phyloP scores from a whole-genome alignment of 2,113 vertebrate genomes.

The Toxotes chatareus region DNA sequence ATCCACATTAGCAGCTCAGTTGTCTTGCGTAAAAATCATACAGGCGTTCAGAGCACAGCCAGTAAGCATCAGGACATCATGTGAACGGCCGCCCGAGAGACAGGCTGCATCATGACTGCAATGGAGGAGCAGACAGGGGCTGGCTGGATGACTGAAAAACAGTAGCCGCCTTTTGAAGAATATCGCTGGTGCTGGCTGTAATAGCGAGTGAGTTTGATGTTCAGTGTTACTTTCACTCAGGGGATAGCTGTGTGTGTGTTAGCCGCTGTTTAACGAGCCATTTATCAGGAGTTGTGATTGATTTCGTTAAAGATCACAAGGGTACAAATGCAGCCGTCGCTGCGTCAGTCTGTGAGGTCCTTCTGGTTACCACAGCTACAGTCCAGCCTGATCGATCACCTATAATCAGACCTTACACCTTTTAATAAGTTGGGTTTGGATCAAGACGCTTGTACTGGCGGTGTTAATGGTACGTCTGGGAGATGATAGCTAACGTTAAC shows the following conservation, averaged over 20 bases:
- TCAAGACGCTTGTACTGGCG: neutral
- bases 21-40: neutral
- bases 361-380: neutral
- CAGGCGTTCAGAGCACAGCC: neutral
- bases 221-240: neutral
- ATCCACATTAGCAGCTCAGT: slow-evolving; percentile 13
- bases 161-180: slow-evolving; percentile 46
- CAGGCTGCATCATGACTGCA: slow-evolving; percentile 59
- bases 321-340: slow-evolving; percentile 33
- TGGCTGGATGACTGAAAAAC: slow-evolving; percentile 50
- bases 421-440: neutral
- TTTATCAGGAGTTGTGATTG: slow-evolving; percentile 32
- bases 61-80: neutral
- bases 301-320: slow-evolving; percentile 22
- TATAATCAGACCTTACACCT: slow-evolving; percentile 3
- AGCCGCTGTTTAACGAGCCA: neutral
- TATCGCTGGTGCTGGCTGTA: slow-evolving; percentile 3
- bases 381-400: slow-evolving; percentile 13
- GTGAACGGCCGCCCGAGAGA: slow-evolving; percentile 25
- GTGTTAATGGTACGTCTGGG: neutral
- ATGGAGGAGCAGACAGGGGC: slow-evolving; percentile 69
- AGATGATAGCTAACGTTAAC: slow-evolving; percentile 2
- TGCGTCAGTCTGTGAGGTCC: slow-evolving; percentile 27
- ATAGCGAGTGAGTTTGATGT: slow-evolving; percentile 7
- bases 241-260: neutral